Evolutionary conservation across 2,797 vertebrate species (phyloP).

Genomic region (Erethizon dorsatum): DNA sequence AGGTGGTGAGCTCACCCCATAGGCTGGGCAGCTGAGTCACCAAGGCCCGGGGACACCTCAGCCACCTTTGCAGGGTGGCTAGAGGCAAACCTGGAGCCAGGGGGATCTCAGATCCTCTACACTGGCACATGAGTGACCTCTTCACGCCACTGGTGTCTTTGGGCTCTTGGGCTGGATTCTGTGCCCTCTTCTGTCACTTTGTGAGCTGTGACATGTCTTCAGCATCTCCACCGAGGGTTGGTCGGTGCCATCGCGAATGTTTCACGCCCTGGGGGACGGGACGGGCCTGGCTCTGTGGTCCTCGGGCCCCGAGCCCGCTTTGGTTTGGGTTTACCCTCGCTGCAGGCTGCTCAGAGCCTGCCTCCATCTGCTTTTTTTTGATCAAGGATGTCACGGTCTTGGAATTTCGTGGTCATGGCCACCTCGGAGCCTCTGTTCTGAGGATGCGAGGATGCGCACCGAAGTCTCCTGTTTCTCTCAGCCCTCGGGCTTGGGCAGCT

Average conservation of each 20-base stretch:
- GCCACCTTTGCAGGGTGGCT: neutral
- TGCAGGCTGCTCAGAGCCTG: neutral
- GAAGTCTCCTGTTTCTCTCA: neutral
- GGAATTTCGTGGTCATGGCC: neutral
- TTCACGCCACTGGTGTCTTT: neutral
- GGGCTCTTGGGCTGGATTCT: neutral
- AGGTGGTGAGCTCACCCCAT: neutral
- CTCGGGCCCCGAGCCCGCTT: neutral
- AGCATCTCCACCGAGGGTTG: neutral
- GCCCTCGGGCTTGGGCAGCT: fast-evolving
- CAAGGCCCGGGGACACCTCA: neutral
- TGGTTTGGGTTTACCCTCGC: neutral
- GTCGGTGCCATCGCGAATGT: neutral
- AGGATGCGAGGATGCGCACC: neutral
- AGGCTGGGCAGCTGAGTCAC: neutral
- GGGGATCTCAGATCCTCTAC: neutral
- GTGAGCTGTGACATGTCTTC: neutral
- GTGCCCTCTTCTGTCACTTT: neutral
- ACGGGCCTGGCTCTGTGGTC: neutral
- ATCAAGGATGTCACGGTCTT: neutral
- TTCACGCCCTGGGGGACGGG: too few relatives aligned
- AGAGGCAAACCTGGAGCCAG: neutral
- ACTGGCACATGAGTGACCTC: neutral
- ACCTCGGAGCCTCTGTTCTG: neutral
- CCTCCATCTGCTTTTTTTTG: neutral